Percentiles rank a stretch among this genome's conserved stretches.
These are phyloP conservation scores for Protosalanx chinensis DNA, from an alignment of 2,797 vertebrate species.

Conservation along the genomic window DNA sequence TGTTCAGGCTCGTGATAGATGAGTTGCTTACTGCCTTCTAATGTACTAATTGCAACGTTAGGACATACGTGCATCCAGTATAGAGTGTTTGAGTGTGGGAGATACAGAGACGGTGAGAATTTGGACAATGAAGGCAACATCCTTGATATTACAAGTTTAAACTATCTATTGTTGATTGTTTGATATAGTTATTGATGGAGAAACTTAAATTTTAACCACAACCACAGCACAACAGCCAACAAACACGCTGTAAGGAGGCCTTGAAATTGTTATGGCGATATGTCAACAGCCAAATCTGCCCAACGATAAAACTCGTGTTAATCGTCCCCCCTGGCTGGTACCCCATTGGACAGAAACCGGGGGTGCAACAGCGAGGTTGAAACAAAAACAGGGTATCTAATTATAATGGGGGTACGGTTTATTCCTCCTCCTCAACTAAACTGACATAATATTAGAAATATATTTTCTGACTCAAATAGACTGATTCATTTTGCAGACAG, in stretches of 20 bases:
- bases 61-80: background rate
- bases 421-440: too few species aligned
- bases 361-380: background rate
- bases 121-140: background rate
- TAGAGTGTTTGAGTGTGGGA: slow-evolving; percentile 5
- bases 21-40: slow-evolving; percentile 27
- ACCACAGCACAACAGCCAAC: background rate
- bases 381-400: background rate
- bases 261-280: background rate
- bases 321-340: background rate
- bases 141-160: background rate
- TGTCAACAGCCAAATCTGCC: background rate
- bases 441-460: too few species aligned
- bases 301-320: background rate
- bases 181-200: background rate
- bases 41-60: slow-evolving; percentile 22
- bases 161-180: background rate
- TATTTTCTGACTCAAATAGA: too few species aligned
- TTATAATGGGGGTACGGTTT: background rate
- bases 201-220: background rate
- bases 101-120: background rate
- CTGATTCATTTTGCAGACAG: too few species aligned
- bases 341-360: background rate
- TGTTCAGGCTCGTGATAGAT: slow-evolving; percentile 23
- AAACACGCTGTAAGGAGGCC: background rate